phyloP scores from a whole-genome alignment of 2,888 invertebrate species.

The Dolomedes plantarius region DNA sequence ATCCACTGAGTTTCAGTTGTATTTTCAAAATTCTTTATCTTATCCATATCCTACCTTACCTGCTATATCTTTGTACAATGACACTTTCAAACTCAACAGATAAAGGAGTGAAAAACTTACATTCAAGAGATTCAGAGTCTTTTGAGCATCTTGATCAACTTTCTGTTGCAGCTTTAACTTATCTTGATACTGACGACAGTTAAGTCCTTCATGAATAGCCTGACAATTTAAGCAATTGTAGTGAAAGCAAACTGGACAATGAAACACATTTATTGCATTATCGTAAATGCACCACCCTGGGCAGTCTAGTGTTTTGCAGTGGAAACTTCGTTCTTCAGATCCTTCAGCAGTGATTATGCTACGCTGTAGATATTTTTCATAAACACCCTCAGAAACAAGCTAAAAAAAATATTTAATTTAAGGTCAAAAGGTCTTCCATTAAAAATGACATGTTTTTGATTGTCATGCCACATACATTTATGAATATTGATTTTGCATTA shows the following conservation, averaged over 20 bases:
- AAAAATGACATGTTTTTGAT: too few relatives aligned
- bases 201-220: slow-evolving; percentile 81
- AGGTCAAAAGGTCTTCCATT: too few relatives aligned
- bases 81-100: too few relatives aligned
- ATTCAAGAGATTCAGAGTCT: slow-evolving; percentile 86
- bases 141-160: slow-evolving; percentile 82
- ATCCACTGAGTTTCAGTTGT: too few relatives aligned
- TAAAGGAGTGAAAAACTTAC: slow-evolving; percentile 75
- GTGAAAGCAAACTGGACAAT: slow-evolving; percentile 87
- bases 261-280: slow-evolving; percentile 88
- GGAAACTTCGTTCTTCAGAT: slow-evolving; percentile 86
- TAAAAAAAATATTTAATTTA: slow-evolving; percentile 74
- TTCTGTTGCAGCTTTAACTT: slow-evolving; percentile 81
- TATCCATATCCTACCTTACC: too few relatives aligned
- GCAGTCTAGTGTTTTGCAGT: slow-evolving; percentile 93
- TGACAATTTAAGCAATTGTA: slow-evolving; percentile 91
- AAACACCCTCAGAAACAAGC: slow-evolving; percentile 84
- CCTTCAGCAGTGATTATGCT: slow-evolving; percentile 89
- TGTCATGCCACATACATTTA: too few relatives aligned
- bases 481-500: too few relatives aligned
- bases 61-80: too few relatives aligned
- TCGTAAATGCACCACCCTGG: slow-evolving; percentile 93
- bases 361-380: slow-evolving; percentile 87
- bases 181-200: slow-evolving; percentile 89
- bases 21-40: too few relatives aligned